Conservation (phyloP, 2,888 invertebrate genomes). For the Drosophila ezoana region DNA sequence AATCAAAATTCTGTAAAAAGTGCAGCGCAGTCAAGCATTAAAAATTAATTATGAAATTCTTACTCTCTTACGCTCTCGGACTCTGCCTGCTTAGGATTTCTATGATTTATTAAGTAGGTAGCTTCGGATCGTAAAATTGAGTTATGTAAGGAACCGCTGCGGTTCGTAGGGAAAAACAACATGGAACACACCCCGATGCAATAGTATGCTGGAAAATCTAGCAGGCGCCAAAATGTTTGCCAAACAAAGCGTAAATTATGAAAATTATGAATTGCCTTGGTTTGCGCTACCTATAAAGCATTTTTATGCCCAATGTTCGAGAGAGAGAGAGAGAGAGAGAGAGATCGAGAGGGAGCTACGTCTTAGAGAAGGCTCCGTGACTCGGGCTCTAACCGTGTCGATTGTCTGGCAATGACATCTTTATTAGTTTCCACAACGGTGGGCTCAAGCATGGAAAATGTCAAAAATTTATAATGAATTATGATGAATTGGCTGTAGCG, state of each 20-base stretch:
- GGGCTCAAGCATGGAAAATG: slow-evolving; percentile 57
- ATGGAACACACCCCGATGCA: slow-evolving; percentile 60
- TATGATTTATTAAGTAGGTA: slow-evolving; percentile 73
- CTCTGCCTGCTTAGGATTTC: slow-evolving; percentile 35
- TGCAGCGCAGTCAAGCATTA: slow-evolving; percentile 71
- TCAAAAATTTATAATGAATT: slow-evolving; percentile 75
- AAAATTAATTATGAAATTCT: slow-evolving; percentile 75
- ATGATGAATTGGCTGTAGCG: slow-evolving; percentile 64
- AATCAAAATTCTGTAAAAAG: slow-evolving; percentile 65
- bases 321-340: slow-evolving; percentile 1
- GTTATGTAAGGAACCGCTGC: slow-evolving; percentile 66
- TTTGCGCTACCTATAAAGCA: slow-evolving; percentile 57
- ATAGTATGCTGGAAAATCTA: slow-evolving; percentile 45
- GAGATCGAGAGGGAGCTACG: slow-evolving; percentile 7
- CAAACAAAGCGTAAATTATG: slow-evolving; percentile 79
- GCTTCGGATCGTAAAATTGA: slow-evolving; percentile 69
- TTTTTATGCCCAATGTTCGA: slow-evolving; percentile 53
- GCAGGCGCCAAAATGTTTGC: slow-evolving; percentile 75
- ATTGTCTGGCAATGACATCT: slow-evolving; percentile 76
- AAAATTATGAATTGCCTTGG: slow-evolving; percentile 75
- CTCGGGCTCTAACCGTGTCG: slow-evolving; percentile 12
- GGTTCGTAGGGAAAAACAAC: slow-evolving; percentile 57
- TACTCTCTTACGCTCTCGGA: not conserved
- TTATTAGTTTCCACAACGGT: slow-evolving; percentile 78
- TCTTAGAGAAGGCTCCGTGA: slow-evolving; percentile 32